These are phyloP conservation scores for Alectoris magna DNA, from an alignment of 2,797 vertebrate species.

Conservation along the genomic window DNA sequence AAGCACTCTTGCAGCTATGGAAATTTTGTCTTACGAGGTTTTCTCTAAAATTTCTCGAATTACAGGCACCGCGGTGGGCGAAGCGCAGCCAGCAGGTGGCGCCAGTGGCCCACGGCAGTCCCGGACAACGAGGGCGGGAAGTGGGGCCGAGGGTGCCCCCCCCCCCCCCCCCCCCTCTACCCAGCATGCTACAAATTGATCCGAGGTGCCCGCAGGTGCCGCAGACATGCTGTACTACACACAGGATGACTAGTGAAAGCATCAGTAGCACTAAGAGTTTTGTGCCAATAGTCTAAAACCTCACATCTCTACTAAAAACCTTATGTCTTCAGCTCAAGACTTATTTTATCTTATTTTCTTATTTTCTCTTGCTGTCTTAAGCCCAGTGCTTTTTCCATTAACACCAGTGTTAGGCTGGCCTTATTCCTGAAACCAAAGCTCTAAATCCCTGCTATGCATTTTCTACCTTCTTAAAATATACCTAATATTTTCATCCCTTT, in stretches of 20 bases:
- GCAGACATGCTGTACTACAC: rapidly evolving
- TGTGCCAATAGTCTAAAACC: rapidly evolving
- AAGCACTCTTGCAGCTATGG: rapidly evolving
- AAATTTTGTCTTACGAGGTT: rapidly evolving
- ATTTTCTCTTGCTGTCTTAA: rapidly evolving
- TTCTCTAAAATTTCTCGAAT: not conserved
- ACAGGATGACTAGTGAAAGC: not conserved
- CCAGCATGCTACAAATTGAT: not conserved
- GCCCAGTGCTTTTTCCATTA: not conserved
- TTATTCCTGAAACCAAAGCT: not conserved
- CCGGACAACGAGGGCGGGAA: no score
- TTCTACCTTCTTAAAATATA: not conserved
- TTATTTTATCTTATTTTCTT: not conserved
- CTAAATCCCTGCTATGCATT: rapidly evolving
- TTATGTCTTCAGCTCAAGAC: not conserved
- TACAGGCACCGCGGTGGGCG: not conserved
- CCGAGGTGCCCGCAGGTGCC: rapidly evolving
- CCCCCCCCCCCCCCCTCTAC: no score
- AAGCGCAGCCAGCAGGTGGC: slow-evolving; percentile 20
- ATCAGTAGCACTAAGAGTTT: rapidly evolving
- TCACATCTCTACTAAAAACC: not conserved
- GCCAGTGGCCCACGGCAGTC: not conserved
- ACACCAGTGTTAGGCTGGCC: rapidly evolving
- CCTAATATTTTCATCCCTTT: not conserved
- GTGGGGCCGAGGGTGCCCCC: no score